phyloP scores from a whole-genome alignment of 2,113 vertebrate species.

The Reinhardtius hippoglossoides region DNA sequence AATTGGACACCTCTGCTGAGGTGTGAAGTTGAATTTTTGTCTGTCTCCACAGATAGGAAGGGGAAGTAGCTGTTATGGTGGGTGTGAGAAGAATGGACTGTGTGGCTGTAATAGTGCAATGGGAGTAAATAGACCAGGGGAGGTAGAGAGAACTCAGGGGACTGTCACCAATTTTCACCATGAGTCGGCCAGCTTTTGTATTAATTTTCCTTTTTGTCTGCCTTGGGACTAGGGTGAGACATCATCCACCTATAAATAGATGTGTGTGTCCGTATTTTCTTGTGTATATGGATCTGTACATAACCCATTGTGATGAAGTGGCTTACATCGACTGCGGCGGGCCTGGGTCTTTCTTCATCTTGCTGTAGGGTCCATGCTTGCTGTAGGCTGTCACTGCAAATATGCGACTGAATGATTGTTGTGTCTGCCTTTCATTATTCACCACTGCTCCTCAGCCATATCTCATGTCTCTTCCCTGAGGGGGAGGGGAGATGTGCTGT shows the following conservation, averaged over 20 bases:
- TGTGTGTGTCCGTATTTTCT: slow-evolving; percentile 16
- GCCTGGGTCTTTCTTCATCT: slow-evolving; percentile 38
- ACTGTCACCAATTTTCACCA: slow-evolving; percentile 82
- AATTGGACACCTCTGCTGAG: slow-evolving; percentile 83
- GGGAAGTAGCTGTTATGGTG: slow-evolving; percentile 51
- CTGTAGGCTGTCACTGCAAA: slow-evolving; percentile 42
- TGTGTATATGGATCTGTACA: not conserved
- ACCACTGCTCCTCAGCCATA: slow-evolving; percentile 46
- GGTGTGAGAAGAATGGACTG: slow-evolving; percentile 52
- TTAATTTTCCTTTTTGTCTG: slow-evolving; percentile 76
- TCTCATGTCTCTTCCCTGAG: slow-evolving; percentile 44
- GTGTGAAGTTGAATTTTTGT: slow-evolving; percentile 84
- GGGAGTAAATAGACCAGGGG: slow-evolving; percentile 69
- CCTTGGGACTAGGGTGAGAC: slow-evolving; percentile 69
- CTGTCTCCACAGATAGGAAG: slow-evolving; percentile 61
- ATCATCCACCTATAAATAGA: slow-evolving; percentile 73
- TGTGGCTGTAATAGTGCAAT: slow-evolving; percentile 56
- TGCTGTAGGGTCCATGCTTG: slow-evolving; percentile 15
- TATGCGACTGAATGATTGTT: slow-evolving; percentile 37
- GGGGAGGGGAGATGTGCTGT: slow-evolving; percentile 38
- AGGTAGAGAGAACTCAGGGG: slow-evolving; percentile 64
- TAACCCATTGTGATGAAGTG: slow-evolving; percentile 37
- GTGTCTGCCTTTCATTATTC: slow-evolving; percentile 68
- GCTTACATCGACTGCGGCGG: slow-evolving; percentile 25
- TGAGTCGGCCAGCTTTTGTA: slow-evolving; percentile 63